phyloP scores from a whole-genome alignment of 2,888 invertebrate genomes.

The Salticus scenicus region DNA sequence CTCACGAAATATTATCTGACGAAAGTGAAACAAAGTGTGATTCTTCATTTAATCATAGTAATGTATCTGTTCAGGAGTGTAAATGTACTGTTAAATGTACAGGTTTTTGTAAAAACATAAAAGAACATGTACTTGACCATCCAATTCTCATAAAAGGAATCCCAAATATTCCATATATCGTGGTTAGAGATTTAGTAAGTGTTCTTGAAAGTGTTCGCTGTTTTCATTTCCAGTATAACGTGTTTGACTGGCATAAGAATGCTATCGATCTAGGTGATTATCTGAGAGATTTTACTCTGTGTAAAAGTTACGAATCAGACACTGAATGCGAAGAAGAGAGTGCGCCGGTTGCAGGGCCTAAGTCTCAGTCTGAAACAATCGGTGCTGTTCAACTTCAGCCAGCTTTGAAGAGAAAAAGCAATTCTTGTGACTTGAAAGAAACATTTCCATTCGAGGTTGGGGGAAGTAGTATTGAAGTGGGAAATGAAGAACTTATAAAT shows the following conservation, averaged over 20 bases:
- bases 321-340: conserved; percentile 1
- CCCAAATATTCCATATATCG: conserved; percentile 31
- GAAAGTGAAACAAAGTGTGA: not conserved
- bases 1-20: conserved; percentile 16
- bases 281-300: not conserved
- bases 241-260: conserved; percentile 49
- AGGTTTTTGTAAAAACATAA: conserved; percentile 15
- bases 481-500: conserved; percentile 3
- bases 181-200: conserved; percentile 48
- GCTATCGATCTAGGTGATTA: conserved; percentile 32
- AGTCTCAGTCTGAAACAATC: not conserved
- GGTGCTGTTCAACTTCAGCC: not conserved
- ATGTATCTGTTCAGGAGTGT: not conserved
- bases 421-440: not conserved
- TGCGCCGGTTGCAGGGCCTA: not conserved
- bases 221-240: conserved; percentile 53
- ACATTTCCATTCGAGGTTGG: conserved; percentile 11
- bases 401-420: conserved; percentile 41
- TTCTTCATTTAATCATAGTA: not conserved
- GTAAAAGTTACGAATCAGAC: conserved; percentile 14
- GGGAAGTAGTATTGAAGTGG: conserved; percentile 39
- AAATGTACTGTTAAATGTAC: conserved; percentile 22
- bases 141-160: conserved; percentile 49
- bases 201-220: conserved; percentile 48
- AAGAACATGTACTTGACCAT: conserved; percentile 22